Conservation (phyloP, 1,140 invertebrate species). For the Pseudachorutes palmiensis region DNA sequence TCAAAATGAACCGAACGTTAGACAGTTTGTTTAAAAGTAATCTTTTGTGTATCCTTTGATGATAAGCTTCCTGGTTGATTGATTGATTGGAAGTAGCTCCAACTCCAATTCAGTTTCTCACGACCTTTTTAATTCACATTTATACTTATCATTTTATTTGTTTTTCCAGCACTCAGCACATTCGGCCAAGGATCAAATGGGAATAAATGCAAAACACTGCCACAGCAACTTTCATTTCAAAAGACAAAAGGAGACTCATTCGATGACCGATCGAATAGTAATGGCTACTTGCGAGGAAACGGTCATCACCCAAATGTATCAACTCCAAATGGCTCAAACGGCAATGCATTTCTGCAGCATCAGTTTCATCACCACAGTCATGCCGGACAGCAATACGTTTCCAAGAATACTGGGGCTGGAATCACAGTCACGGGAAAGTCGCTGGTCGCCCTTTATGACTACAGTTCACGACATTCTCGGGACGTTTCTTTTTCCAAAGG, state of each 20-base stretch:
- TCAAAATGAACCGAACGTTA: no score
- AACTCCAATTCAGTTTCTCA: no score
- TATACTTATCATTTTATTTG: not conserved
- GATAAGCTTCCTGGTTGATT: no score
- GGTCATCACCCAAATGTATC: slow-evolving; percentile 27
- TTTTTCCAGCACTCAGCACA: slow-evolving; percentile 33
- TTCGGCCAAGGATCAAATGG: slow-evolving; percentile 33
- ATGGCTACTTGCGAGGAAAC: slow-evolving; percentile 28
- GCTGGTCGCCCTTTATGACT: slow-evolving; percentile 83
- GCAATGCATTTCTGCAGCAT: slow-evolving; percentile 26
- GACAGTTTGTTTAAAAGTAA: no score
- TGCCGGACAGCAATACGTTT: slow-evolving; percentile 5
- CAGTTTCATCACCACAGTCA: no score
- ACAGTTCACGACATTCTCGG: slow-evolving; percentile 76
- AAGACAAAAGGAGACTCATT: slow-evolving; percentile 35
- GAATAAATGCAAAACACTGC: slow-evolving; percentile 38
- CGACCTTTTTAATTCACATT: no score
- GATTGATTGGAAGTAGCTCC: no score
- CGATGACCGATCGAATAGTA: slow-evolving; percentile 22
- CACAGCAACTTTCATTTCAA: slow-evolving; percentile 37
- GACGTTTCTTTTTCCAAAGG: slow-evolving; percentile 88
- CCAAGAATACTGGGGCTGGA: slow-evolving; percentile 21
- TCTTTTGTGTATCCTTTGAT: no score
- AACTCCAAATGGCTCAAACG: slow-evolving; percentile 34
- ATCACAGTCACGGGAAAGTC: slow-evolving; percentile 47